Conservation (phyloP, 2,797 vertebrate species). For the Thunnus albacares region DNA sequence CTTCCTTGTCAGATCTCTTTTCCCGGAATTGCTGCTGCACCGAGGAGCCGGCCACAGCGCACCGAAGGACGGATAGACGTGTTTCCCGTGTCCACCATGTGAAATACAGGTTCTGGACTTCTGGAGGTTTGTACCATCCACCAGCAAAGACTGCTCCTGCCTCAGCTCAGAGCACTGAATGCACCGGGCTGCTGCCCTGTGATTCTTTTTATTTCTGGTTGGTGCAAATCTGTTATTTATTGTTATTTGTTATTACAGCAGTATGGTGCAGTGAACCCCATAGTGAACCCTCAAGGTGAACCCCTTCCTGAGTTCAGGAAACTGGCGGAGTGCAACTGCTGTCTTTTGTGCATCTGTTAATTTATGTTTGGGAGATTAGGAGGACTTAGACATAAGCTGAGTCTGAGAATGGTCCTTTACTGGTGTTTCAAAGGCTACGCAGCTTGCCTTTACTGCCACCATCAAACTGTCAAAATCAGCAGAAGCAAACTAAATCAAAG, state of each 20-base stretch:
- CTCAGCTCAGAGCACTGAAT: constrained; percentile 8
- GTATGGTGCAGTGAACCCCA: neutral
- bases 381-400: neutral
- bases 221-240: neutral
- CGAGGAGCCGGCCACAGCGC: constrained; percentile 48
- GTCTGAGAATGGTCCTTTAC: neutral
- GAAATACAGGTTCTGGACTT: constrained; percentile 67
- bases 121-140: constrained; percentile 54
- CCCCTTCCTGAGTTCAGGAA: neutral
- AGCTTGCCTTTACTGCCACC: neutral
- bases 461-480: constrained; percentile 31
- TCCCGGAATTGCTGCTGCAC: neutral
- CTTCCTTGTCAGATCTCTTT: constrained; percentile 14
- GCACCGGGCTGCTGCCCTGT: constrained; percentile 5
- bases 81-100: constrained; percentile 54
- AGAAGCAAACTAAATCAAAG: constrained; percentile 23
- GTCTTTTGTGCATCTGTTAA: neutral
- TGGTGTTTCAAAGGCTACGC: constrained; percentile 3
- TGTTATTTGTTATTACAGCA: neutral
- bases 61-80: constrained; percentile 54
- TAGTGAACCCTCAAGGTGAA: no score
- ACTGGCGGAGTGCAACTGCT: neutral
- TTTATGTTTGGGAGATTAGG: neutral
- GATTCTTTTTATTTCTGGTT: neutral
- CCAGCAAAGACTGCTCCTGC: constrained; percentile 35